Conservation (phyloP, 2,888 invertebrate genomes). For the Keiferia lycopersicella region DNA sequence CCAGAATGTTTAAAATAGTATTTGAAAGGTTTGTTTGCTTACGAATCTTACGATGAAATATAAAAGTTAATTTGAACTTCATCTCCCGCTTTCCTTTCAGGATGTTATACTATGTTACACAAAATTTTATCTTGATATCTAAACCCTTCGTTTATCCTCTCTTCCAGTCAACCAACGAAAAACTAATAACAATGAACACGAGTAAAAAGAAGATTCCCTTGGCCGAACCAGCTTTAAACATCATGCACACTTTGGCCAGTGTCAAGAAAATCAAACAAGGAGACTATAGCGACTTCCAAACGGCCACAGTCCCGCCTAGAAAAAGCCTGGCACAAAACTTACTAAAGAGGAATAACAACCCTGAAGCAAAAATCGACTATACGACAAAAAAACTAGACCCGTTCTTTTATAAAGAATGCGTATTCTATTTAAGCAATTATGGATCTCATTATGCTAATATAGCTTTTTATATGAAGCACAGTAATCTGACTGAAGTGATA, state of each 20-base stretch:
- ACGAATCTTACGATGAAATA: too few relatives aligned
- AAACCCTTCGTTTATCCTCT: background rate
- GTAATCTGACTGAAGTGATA: slow-evolving; percentile 85
- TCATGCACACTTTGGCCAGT: slow-evolving; percentile 81
- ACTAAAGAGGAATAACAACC: slow-evolving; percentile 60
- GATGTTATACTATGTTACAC: slow-evolving; percentile 7
- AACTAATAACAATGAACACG: slow-evolving; percentile 64
- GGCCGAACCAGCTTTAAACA: slow-evolving; percentile 81
- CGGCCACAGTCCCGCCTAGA: slow-evolving; percentile 59
- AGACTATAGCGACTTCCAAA: slow-evolving; percentile 78
- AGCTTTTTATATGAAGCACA: slow-evolving; percentile 88
- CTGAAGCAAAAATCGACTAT: slow-evolving; percentile 63
- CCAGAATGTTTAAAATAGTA: too few relatives aligned
- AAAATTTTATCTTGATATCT: too few relatives aligned
- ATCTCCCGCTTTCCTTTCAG: too few relatives aligned
- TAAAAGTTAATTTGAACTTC: too few relatives aligned
- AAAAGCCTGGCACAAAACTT: slow-evolving; percentile 74
- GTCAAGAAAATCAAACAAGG: slow-evolving; percentile 80
- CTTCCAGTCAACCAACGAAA: slow-evolving; percentile 70
- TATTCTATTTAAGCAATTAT: slow-evolving; percentile 90
- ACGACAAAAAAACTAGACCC: slow-evolving; percentile 72
- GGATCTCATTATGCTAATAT: slow-evolving; percentile 88
- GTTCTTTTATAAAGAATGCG: slow-evolving; percentile 87
- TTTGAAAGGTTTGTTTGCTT: too few relatives aligned
- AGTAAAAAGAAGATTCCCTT: slow-evolving; percentile 73